Conservation (phyloP, 2,888 invertebrate species). For the Beris chalybata region DNA sequence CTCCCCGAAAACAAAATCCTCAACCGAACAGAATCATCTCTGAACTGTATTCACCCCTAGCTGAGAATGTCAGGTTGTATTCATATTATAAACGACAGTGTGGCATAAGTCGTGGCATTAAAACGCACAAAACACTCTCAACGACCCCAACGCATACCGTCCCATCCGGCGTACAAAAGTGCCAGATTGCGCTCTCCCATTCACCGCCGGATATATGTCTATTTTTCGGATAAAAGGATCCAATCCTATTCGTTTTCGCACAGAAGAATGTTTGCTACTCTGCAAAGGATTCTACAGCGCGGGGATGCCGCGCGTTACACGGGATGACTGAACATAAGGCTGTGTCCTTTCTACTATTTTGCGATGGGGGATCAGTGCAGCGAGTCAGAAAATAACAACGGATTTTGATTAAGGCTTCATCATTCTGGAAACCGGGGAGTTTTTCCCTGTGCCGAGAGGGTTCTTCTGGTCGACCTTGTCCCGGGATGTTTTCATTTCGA, state of each 20-base stretch:
- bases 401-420: conserved; percentile 58
- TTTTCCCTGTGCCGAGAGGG: conserved; percentile 1
- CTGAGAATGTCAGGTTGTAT: conserved; percentile 52
- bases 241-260: conserved; percentile 29
- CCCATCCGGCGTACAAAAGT: conserved; percentile 33
- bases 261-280: conserved; percentile 15
- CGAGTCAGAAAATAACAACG: conserved; percentile 64
- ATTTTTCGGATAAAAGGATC: conserved; percentile 40
- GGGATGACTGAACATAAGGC: conserved; percentile 14
- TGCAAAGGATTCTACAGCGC: conserved; percentile 12
- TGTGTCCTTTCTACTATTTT: conserved; percentile 22
- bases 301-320: background rate
- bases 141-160: conserved; percentile 20
- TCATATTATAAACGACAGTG: conserved; percentile 44
- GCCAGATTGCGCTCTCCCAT: conserved; percentile 25
- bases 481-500: background rate
- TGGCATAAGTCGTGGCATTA: conserved; percentile 57
- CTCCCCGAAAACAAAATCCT: conserved; percentile 7
- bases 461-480: background rate
- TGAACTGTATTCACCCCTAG: background rate
- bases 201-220: conserved; percentile 40
- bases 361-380: conserved; percentile 59
- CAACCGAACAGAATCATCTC: conserved; percentile 2
- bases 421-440: conserved; percentile 35
- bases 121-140: conserved; percentile 46